Percentiles rank a stretch among this genome's conserved stretches.
phyloP scores from a whole-genome alignment of 2,113 vertebrate species.

The Ranitomeya variabilis region DNA sequence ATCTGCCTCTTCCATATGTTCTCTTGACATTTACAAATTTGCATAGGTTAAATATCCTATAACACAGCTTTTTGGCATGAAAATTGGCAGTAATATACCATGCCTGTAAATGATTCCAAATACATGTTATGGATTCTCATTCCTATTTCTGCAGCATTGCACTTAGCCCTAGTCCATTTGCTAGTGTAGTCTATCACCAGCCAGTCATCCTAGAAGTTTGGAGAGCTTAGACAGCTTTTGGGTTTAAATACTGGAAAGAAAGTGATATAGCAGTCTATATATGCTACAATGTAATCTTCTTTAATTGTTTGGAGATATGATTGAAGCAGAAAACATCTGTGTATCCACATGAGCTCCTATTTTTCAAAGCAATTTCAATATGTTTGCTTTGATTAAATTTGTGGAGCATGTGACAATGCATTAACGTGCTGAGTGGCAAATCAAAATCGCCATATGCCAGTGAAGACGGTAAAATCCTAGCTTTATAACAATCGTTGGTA shows the following conservation, averaged over 20 bases:
- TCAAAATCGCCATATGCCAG: conserved; percentile 51
- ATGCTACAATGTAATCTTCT: conserved; percentile 37
- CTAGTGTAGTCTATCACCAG: conserved; percentile 6
- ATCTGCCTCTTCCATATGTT: conserved; percentile 17
- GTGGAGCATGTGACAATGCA: conserved; percentile 47
- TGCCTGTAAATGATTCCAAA: conserved; percentile 10
- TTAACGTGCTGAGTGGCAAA: conserved; percentile 44
- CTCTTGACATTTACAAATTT: background rate
- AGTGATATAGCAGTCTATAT: conserved; percentile 30
- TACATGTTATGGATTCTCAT: background rate
- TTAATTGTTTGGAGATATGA: conserved; percentile 48
- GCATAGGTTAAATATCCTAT: conserved; percentile 22
- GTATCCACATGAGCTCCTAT: conserved; percentile 41
- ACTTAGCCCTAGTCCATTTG: background rate
- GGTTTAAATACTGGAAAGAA: conserved; percentile 44
- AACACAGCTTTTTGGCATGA: background rate
- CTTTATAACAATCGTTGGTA: background rate
- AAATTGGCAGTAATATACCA: conserved; percentile 35
- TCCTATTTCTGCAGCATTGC: conserved; percentile 11
- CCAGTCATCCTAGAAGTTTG: conserved; percentile 27
- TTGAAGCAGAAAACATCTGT: conserved; percentile 43
- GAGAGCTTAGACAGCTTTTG: conserved; percentile 17
- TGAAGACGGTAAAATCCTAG: background rate
- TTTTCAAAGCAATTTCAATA: conserved; percentile 52
- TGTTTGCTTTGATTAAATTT: conserved; percentile 52